Conservation (phyloP, 2,888 invertebrate species). For the Cryptops parisi region DNA sequence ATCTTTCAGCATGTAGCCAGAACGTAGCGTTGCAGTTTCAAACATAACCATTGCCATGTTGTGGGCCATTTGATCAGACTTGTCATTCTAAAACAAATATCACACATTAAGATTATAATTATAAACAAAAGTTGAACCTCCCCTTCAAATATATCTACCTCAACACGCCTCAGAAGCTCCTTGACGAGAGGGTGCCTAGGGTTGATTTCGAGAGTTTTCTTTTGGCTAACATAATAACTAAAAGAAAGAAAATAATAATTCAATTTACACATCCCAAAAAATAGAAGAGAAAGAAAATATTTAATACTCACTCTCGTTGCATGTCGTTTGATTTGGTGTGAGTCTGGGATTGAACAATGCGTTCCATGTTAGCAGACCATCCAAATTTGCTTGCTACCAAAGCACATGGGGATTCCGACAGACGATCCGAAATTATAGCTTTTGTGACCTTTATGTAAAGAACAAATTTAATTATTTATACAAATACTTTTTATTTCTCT, state of each 20-base stretch:
- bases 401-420: constrained; percentile 86
- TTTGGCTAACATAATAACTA: constrained; percentile 72
- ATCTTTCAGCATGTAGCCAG: constrained; percentile 83
- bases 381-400: constrained; percentile 92
- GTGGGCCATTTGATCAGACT: constrained; percentile 59
- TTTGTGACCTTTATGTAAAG: constrained; percentile 44
- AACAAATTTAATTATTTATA: too few relatives aligned
- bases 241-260: constrained; percentile 19
- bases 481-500: too few relatives aligned
- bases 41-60: constrained; percentile 79
- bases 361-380: constrained; percentile 99
- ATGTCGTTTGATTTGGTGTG: constrained; percentile 92
- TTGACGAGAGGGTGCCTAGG: constrained; percentile 90
- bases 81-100: constrained; percentile 39
- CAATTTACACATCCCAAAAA: not conserved
- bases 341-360: constrained; percentile 85
- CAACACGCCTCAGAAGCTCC: constrained; percentile 71
- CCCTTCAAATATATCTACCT: constrained; percentile 26
- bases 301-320: constrained; percentile 46
- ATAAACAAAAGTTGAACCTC: not conserved
- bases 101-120: too few relatives aligned
- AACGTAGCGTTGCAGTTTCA: constrained; percentile 79
- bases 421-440: constrained; percentile 69
- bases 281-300: constrained; percentile 8
- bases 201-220: constrained; percentile 95